Conservation (phyloP, 2,888 invertebrate genomes). For the Andrena trimmerana region DNA sequence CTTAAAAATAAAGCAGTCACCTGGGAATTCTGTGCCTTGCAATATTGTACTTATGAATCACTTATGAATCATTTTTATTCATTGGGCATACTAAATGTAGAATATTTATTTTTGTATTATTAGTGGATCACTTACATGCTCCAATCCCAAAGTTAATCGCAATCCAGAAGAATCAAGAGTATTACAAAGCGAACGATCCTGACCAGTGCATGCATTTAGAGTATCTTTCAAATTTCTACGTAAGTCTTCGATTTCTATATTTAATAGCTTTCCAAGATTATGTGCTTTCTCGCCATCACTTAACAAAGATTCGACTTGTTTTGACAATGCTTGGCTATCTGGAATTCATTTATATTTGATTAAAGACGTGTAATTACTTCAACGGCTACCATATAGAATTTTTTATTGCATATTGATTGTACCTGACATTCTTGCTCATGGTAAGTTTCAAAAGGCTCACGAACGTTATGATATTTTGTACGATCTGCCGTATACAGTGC, state of each 20-base stretch:
- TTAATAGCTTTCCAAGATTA: slow-evolving; percentile 86
- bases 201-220: slow-evolving; percentile 89
- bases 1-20: no score
- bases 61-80: background rate
- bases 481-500: no score
- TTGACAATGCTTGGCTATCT: slow-evolving; percentile 88
- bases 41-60: no score
- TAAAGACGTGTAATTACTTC: background rate
- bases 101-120: background rate
- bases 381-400: background rate
- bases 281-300: slow-evolving; percentile 87
- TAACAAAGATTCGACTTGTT: slow-evolving; percentile 87
- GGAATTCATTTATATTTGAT: slow-evolving; percentile 60
- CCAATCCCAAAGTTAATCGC: slow-evolving; percentile 88
- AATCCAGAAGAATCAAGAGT: slow-evolving; percentile 91
- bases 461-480: no score
- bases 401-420: background rate
- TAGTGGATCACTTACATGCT: slow-evolving; percentile 86
- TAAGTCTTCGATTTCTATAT: slow-evolving; percentile 88
- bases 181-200: slow-evolving; percentile 91
- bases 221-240: slow-evolving; percentile 87
- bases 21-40: no score
- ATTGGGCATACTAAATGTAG: no score
- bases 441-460: no score
- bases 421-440: no score